Evolutionary conservation across 1,140 invertebrate genomes (phyloP), one percentile per base, ranked within the genome.

Genomic region (Patella vulgata): DNA sequence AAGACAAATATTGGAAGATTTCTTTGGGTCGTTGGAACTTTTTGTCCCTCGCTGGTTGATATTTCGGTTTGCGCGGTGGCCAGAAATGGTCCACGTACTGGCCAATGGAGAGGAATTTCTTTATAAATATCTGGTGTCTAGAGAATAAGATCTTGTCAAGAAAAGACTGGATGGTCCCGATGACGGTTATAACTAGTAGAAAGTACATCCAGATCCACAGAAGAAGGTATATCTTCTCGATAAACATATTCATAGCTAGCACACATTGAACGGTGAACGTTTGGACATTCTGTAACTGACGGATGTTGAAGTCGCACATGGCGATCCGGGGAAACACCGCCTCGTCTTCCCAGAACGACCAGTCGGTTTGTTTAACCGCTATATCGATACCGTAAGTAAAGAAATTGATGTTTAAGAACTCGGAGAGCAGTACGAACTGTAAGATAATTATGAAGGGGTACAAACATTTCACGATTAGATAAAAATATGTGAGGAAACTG

Each of bases 221-320:
- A 33, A 76, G 69, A 8, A 75, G 68, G 51, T 72, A 80, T 28
- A 87, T 85, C 68, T 86, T 87, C 68, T 87, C 86, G 64, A 86
- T 86, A 68, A 87, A 86, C 17, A 87, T 70, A 63, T 87, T 87
- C 55, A 87, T 86, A 8, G 86, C 85, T 53, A 87, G 69, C 11
- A 86, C 85, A 66, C 86, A 87, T 63, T 86, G 86, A 43, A 82
- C 66, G 1, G 78, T 81, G 46, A 73, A 77, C 0, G 68, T 51
- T 23, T 81, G 80, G 6, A 79, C 48, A 51, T 75, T 74, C 31
- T 68, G 36, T 1, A 86, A 63, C 53, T 85, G 82, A 27, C 85
- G 73, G 9, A 86, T 79, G 54, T 86, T 78, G 66, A 87, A 86
- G 63, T 87, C 86, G 55, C 85, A 87, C 55, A 86, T 68, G 0